phyloP scores from a whole-genome alignment of 1,140 invertebrate genomes.

The Acromyrmex echinatior region DNA sequence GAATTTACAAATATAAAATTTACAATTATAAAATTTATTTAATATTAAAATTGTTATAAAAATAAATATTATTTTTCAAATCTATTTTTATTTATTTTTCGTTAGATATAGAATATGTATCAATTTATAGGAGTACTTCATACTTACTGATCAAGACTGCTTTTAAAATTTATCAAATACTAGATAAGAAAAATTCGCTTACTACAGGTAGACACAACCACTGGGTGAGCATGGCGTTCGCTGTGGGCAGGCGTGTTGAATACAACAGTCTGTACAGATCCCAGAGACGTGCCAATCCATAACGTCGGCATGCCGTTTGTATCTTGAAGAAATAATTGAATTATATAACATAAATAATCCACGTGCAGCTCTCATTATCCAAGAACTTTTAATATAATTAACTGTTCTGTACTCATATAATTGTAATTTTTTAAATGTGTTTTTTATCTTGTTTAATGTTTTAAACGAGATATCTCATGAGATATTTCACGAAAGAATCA shows the following conservation, averaged over 20 bases:
- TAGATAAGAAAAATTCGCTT: constrained; percentile 78
- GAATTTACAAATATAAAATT: too few relatives aligned
- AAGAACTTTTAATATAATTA: constrained; percentile 3
- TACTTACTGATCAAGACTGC: too few relatives aligned
- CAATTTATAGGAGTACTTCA: too few relatives aligned
- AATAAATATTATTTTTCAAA: too few relatives aligned
- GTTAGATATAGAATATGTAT: too few relatives aligned
- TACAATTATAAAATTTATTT: too few relatives aligned
- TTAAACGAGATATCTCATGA: not conserved
- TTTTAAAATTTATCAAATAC: not conserved
- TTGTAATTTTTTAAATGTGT: not conserved
- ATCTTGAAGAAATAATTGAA: constrained; percentile 87
- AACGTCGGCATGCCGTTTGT: constrained; percentile 93
- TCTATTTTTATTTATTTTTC: too few relatives aligned
- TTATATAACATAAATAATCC: constrained; percentile 2
- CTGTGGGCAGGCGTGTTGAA: constrained; percentile 94
- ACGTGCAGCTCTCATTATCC: not conserved
- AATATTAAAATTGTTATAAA: too few relatives aligned
- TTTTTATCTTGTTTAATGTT: not conserved
- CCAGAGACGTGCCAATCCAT: constrained; percentile 98
- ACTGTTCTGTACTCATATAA: not conserved
- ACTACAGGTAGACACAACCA: constrained; percentile 96
- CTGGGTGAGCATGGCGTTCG: constrained; percentile 94
- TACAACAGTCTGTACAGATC: constrained; percentile 96
- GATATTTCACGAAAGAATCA: not conserved